Evolutionary conservation across 2,888 invertebrate species (phyloP).

Genomic region (Pheosia tremula): DNA sequence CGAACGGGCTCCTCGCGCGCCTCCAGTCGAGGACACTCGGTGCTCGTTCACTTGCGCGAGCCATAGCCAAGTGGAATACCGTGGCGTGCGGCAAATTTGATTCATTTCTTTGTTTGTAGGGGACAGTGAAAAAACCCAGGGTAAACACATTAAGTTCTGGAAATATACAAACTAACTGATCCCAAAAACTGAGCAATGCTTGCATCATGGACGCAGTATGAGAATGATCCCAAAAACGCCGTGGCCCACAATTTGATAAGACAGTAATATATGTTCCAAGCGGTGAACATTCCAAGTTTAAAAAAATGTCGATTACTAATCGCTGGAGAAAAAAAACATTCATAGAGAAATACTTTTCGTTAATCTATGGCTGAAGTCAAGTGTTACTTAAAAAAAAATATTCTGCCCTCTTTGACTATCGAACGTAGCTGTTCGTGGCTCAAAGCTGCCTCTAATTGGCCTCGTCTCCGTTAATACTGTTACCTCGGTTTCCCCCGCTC

Average conservation of each 20-base stretch:
- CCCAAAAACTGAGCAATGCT: too few species aligned
- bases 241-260: too few species aligned
- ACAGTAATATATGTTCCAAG: too few species aligned
- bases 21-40: constrained; percentile 27
- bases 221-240: too few species aligned
- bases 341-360: too few species aligned
- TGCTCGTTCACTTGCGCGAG: constrained; percentile 36
- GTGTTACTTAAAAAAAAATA: background rate
- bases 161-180: too few species aligned
- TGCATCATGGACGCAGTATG: too few species aligned
- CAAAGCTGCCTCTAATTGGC: constrained; percentile 3
- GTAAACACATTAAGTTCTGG: too few species aligned
- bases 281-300: too few species aligned
- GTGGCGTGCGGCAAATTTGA: background rate
- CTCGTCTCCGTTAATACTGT: background rate
- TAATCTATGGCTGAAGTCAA: too few species aligned
- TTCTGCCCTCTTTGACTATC: background rate
- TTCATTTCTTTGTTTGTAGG: background rate
- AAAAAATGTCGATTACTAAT: too few species aligned
- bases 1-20: constrained; percentile 26
- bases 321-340: too few species aligned
- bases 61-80: constrained; percentile 16
- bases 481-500: background rate
- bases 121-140: background rate
- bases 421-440: background rate